These are phyloP conservation scores for Datnioides undecimradiatus DNA, from an alignment of 2,113 vertebrate genomes.

Conservation along the genomic window DNA sequence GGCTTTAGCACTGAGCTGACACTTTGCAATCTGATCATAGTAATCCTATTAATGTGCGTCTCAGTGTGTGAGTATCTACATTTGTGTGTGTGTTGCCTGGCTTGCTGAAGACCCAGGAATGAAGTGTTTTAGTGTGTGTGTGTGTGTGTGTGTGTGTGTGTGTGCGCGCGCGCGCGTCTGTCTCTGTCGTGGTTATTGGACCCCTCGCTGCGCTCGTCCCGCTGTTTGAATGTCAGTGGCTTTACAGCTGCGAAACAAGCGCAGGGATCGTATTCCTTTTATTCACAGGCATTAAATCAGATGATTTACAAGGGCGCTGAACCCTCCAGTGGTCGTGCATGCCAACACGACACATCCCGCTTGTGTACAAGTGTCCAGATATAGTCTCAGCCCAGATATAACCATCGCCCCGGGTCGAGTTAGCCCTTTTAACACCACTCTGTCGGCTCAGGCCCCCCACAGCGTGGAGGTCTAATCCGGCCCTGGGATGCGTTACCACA, in stretches of 20 bases:
- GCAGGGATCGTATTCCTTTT: conserved; percentile 30
- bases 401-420: background rate
- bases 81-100: conserved; percentile 17
- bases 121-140: background rate
- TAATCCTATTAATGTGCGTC: conserved; percentile 80
- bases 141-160: no score
- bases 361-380: conserved; percentile 16
- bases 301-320: conserved; percentile 37
- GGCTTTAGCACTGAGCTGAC: conserved; percentile 77
- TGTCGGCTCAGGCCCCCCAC: background rate
- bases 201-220: conserved; percentile 5
- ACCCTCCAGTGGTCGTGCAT: conserved; percentile 6
- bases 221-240: conserved; percentile 43
- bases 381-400: conserved; percentile 32
- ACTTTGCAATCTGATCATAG: conserved; percentile 78
- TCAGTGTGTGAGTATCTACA: background rate
- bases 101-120: conserved; percentile 38
- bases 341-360: conserved; percentile 31
- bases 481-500: background rate
- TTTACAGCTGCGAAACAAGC: conserved; percentile 62
- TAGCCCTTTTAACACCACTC: conserved; percentile 2
- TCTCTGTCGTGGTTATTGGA: conserved; percentile 25
- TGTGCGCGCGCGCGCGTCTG: no score
- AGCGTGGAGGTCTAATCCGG: background rate
- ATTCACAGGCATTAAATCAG: conserved; percentile 50